Evolutionary conservation across 2,797 vertebrate species (phyloP).

Genomic region (Lagodon rhomboides): DNA sequence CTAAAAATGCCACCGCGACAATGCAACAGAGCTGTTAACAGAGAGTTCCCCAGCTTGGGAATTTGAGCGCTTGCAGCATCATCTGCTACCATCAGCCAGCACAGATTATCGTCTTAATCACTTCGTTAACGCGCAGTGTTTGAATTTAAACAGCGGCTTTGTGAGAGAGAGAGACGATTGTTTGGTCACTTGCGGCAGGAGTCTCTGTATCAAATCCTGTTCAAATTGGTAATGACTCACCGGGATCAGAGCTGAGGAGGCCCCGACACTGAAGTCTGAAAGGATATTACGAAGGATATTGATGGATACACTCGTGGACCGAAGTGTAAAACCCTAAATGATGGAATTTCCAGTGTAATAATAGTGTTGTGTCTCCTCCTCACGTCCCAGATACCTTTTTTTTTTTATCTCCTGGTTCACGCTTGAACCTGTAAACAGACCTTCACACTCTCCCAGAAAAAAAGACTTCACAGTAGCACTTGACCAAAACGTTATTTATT

Average conservation of each 20-base stretch:
- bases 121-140: background rate
- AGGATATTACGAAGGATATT: conserved; percentile 5
- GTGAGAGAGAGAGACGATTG: background rate
- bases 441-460: conserved; percentile 45
- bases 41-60: too few species aligned
- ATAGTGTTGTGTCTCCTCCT: background rate
- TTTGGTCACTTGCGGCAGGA: background rate
- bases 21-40: background rate
- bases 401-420: background rate
- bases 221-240: background rate
- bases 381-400: background rate
- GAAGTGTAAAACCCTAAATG: conserved; percentile 3
- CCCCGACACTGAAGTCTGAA: background rate
- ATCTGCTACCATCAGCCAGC: background rate
- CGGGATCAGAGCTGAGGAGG: background rate
- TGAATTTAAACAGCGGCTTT: conserved; percentile 3
- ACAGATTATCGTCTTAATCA: background rate
- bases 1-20: background rate
- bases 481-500: conserved; percentile 83
- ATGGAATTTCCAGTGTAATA: conserved; percentile 3
- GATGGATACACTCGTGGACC: background rate
- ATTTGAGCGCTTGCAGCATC: background rate
- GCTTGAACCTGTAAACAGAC: background rate
- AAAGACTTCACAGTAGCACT: conserved; percentile 64
- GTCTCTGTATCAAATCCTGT: conserved; percentile 7